Evolutionary conservation across 2,797 vertebrate species (phyloP).

Genomic region (Manis javanica): DNA sequence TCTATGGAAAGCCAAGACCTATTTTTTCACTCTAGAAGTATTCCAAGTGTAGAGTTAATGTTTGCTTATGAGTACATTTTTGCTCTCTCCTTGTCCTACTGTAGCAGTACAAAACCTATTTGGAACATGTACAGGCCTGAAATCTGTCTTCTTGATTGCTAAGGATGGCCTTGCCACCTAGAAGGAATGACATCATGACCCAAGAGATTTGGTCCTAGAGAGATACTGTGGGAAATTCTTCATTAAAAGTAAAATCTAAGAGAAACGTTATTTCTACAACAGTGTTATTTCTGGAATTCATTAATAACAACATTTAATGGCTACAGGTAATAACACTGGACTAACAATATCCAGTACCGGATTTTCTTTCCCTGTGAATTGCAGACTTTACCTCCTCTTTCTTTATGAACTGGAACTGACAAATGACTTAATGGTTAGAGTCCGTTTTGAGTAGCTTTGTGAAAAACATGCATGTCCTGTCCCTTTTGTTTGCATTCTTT

Average conservation of each 20-base stretch:
- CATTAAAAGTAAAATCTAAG: not conserved
- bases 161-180: not conserved
- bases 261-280: not conserved
- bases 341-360: not conserved
- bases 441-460: not conserved
- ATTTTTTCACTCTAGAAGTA: constrained; percentile 66
- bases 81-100: not conserved
- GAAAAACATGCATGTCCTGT: not conserved
- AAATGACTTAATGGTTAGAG: not conserved
- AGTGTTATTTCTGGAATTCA: not conserved
- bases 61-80: not conserved
- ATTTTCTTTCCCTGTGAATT: not conserved
- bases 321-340: not conserved
- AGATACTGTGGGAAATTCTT: not conserved
- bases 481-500: not conserved
- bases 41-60: not conserved
- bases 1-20: constrained; percentile 73
- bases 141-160: not conserved
- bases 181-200: not conserved
- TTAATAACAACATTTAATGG: not conserved
- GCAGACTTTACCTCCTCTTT: not conserved
- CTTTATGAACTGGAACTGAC: not conserved
- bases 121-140: not conserved
- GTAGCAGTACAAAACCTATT: not conserved
- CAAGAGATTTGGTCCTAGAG: not conserved